A percentile compares a stretch with the other conserved stretches of the same genome.
These are phyloP conservation scores for Cairina moschata DNA, from an alignment of 2,113 vertebrate species.

Conservation along the genomic window DNA sequence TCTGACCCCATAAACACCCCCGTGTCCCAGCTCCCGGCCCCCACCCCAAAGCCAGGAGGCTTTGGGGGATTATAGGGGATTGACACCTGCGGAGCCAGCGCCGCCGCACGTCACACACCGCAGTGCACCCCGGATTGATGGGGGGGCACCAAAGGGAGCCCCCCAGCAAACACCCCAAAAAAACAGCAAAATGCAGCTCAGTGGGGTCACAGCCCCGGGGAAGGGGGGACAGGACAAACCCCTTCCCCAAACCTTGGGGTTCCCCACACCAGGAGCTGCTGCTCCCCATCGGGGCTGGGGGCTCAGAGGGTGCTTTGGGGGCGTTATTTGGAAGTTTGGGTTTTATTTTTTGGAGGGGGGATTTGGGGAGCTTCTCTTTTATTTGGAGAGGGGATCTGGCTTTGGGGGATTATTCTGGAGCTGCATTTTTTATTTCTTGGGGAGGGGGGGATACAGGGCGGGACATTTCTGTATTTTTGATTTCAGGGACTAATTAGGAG, in stretches of 20 bases:
- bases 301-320: too few species aligned
- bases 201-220: not conserved
- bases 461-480: not conserved
- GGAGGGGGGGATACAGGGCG: not conserved
- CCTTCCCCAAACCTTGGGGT: not conserved
- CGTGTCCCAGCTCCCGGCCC: too few species aligned
- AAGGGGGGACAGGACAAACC: not conserved
- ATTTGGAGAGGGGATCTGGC: not conserved
- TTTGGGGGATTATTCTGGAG: not conserved
- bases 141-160: not conserved
- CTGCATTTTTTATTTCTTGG: accelerated
- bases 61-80: not conserved
- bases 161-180: not conserved
- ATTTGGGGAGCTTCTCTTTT: not conserved
- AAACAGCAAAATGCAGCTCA: accelerated
- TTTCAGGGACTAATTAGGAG: not conserved
- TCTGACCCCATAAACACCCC: too few species aligned
- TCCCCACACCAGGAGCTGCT: not conserved
- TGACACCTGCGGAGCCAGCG: not conserved
- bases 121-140: not conserved
- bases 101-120: not conserved
- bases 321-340: not conserved
- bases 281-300: not conserved
- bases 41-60: not conserved
- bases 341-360: not conserved